These are phyloP conservation scores for Ictalurus furcatus DNA, from an alignment of 2,113 vertebrate genomes.

Conservation along the genomic window DNA sequence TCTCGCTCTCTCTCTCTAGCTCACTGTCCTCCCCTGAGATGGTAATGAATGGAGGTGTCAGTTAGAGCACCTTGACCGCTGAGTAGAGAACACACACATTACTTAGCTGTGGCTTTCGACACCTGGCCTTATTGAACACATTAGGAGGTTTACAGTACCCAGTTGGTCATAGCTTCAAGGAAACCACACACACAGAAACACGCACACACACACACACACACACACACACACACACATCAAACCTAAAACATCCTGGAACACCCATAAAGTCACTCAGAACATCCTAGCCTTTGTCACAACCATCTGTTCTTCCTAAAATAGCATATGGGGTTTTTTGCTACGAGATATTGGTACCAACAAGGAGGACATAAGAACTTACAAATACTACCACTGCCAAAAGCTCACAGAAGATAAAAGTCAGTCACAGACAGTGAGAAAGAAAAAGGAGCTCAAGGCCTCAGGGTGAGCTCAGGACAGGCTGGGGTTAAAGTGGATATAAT, in stretches of 20 bases:
- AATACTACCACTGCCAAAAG: constrained; percentile 13
- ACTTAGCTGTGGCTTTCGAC: constrained; percentile 53
- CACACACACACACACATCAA: not conserved
- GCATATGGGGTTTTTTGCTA: not conserved
- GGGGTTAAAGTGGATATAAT: constrained; percentile 41
- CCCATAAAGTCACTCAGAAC: constrained; percentile 9
- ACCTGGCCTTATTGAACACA: constrained; percentile 51
- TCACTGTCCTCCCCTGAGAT: constrained; percentile 55
- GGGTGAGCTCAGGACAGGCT: constrained; percentile 34
- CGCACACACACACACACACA: not conserved
- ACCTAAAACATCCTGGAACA: not conserved
- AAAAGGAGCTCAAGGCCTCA: constrained; percentile 26
- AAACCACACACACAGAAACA: constrained; percentile 21
- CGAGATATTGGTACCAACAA: not conserved
- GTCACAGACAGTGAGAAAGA: constrained; percentile 5
- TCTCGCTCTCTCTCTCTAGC: not conserved
- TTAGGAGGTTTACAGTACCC: constrained; percentile 46
- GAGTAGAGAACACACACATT: constrained; percentile 54
- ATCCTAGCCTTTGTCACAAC: not conserved
- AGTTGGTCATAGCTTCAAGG: constrained; percentile 34
- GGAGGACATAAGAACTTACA: constrained; percentile 5
- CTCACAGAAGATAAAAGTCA: constrained; percentile 26
- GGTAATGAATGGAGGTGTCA: constrained; percentile 58
- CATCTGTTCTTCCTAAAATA: constrained; percentile 17
- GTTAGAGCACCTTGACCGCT: constrained; percentile 54